Evolutionary conservation across 2,797 vertebrate species (phyloP).

Genomic region (Tokudaia tokunoshimensis): DNA sequence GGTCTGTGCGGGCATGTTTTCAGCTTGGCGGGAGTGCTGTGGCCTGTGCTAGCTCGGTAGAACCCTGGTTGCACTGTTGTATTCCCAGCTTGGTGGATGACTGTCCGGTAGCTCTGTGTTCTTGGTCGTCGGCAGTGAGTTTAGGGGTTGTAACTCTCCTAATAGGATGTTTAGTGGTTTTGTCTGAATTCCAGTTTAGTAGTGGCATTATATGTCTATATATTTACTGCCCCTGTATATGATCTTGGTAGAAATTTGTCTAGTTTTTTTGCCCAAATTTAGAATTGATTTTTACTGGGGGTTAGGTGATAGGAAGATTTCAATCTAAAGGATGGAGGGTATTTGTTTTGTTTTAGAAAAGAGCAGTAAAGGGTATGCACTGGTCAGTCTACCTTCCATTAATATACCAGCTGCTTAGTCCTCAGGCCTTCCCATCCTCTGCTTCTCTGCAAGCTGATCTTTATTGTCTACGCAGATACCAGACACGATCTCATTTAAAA

Average conservation of each 20-base stretch:
- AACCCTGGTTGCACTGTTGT: background rate
- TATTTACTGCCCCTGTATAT: background rate
- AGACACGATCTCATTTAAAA: conserved; percentile 9
- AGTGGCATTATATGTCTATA: background rate
- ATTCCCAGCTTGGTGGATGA: background rate
- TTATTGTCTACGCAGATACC: conserved; percentile 9
- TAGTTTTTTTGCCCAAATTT: background rate
- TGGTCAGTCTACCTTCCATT: background rate
- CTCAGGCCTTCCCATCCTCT: background rate
- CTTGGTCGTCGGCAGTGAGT: background rate
- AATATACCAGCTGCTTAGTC: background rate
- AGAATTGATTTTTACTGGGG: conserved; percentile 20
- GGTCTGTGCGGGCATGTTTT: conserved; percentile 38
- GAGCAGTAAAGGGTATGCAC: background rate
- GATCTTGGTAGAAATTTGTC: background rate
- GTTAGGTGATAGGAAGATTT: conserved; percentile 12
- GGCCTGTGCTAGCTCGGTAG: background rate
- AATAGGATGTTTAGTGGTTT: background rate
- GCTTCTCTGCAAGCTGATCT: background rate
- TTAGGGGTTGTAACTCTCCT: background rate
- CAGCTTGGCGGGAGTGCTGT: background rate
- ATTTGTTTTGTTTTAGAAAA: conserved; percentile 52
- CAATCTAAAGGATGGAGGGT: conserved; percentile 6
- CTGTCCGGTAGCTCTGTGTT: background rate
- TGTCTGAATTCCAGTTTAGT: background rate